phyloP scores from a whole-genome alignment of 2,113 vertebrate species.

The Planiliza haematocheilus region DNA sequence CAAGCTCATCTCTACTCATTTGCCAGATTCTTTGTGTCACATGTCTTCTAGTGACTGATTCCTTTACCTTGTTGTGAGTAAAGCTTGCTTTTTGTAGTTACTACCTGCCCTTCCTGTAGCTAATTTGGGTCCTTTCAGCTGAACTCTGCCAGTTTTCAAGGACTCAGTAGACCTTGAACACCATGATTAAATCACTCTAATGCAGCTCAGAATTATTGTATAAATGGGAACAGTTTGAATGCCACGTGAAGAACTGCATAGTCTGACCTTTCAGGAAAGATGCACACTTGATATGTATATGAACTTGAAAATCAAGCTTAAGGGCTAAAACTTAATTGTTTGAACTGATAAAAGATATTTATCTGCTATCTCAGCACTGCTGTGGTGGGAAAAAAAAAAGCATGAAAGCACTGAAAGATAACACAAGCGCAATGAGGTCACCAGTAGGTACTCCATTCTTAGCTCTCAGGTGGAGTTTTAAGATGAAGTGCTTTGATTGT shows the following conservation, averaged over 20 bases:
- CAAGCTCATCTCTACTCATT: no score
- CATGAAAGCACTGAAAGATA: constrained; percentile 19
- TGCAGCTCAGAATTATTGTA: background rate
- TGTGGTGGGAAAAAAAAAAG: background rate
- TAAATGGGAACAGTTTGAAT: background rate
- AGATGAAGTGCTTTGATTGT: constrained; percentile 40
- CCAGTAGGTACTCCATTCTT: constrained; percentile 14
- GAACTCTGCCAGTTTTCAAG: constrained; percentile 22
- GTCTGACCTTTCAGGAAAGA: constrained; percentile 22
- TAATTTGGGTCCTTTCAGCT: no score
- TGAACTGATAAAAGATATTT: constrained; percentile 19
- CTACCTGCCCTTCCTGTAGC: no score
- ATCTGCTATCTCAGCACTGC: background rate
- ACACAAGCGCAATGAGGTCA: constrained; percentile 32
- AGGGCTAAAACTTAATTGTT: constrained; percentile 16
- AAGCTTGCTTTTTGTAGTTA: no score
- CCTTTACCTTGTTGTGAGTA: no score
- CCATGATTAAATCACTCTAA: constrained; percentile 3
- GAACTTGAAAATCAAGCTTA: constrained; percentile 32
- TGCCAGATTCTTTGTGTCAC: no score
- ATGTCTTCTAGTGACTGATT: no score
- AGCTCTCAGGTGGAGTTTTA: constrained; percentile 42
- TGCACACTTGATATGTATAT: constrained; percentile 30
- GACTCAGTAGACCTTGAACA: constrained; percentile 1
- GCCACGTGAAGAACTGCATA: background rate